phyloP scores from a whole-genome alignment of 2,888 invertebrate genomes.

The Heliconius hortense region DNA sequence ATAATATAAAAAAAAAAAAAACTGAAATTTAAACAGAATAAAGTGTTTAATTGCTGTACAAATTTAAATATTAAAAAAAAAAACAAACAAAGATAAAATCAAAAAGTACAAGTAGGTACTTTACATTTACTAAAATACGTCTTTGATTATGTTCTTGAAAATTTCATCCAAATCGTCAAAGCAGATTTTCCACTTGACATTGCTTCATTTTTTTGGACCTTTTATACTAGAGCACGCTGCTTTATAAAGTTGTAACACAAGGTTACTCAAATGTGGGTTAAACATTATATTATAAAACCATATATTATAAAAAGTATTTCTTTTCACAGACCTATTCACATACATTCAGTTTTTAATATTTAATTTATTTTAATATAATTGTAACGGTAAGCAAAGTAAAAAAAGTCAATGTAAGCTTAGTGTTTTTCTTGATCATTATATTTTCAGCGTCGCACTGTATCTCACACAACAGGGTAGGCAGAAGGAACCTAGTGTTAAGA shows the following conservation, averaged over 20 bases:
- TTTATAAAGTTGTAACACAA: constrained; percentile 5
- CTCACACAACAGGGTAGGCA: not conserved
- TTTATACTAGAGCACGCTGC: not conserved
- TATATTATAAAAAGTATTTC: no score
- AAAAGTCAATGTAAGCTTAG: not conserved
- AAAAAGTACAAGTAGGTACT: not conserved
- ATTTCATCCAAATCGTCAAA: not conserved
- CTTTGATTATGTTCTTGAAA: constrained; percentile 18
- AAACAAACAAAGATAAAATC: not conserved
- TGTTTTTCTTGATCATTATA: not conserved
- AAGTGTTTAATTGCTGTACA: not conserved
- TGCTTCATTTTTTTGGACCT: constrained; percentile 4
- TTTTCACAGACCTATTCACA: not conserved
- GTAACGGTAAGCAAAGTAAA: not conserved
- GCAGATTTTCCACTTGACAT: constrained; percentile 8
- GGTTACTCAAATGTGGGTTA: not conserved
- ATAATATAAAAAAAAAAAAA: not conserved
- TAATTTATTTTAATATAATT: no score
- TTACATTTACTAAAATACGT: not conserved
- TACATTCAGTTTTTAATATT: not conserved
- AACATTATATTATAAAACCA: not conserved
- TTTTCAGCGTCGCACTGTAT: not conserved
- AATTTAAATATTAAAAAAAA: not conserved
- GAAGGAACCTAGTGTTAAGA: no score
- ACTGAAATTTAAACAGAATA: not conserved